Evolutionary conservation across 1,140 invertebrate species (phyloP).

Genomic region (Onthophagus taurus): DNA sequence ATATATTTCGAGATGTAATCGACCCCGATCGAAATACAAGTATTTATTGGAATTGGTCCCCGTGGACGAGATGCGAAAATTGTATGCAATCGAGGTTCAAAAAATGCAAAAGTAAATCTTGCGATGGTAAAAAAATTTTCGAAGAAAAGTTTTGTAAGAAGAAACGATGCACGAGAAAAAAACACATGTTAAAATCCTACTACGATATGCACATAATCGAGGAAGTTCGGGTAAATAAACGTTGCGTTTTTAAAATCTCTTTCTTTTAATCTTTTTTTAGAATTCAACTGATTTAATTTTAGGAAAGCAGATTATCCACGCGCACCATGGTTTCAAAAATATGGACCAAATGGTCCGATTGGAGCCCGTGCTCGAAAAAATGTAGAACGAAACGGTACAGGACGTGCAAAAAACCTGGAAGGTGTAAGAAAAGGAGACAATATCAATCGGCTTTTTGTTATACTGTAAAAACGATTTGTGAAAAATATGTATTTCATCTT

Average conservation of each 20-base stretch:
- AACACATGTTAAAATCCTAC: conserved; percentile 15
- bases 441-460: conserved; percentile 78
- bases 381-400: conserved; percentile 43
- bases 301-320: conserved; percentile 23
- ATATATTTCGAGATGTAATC: no score
- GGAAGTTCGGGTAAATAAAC: conserved; percentile 4
- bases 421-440: conserved; percentile 62
- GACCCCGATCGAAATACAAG: no score
- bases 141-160: conserved; percentile 29
- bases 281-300: no score
- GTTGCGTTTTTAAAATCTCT: no score
- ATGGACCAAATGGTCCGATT: conserved; percentile 40
- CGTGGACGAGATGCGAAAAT: conserved; percentile 28
- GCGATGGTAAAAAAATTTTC: conserved; percentile 24
- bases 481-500: conserved; percentile 56
- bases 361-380: conserved; percentile 38
- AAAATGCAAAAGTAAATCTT: conserved; percentile 23
- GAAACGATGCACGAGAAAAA: conserved; percentile 28
- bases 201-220: conserved; percentile 22
- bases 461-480: conserved; percentile 66
- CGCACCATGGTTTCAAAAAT: conserved; percentile 24
- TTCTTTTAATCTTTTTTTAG: no score
- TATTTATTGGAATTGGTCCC: conserved; percentile 20
- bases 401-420: conserved; percentile 59
- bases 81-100: conserved; percentile 31